Evolutionary conservation across 2,113 vertebrate genomes (phyloP), one percentile per base, ranked within the genome.

Genomic region (Dendropsophus ebraccatus): DNA sequence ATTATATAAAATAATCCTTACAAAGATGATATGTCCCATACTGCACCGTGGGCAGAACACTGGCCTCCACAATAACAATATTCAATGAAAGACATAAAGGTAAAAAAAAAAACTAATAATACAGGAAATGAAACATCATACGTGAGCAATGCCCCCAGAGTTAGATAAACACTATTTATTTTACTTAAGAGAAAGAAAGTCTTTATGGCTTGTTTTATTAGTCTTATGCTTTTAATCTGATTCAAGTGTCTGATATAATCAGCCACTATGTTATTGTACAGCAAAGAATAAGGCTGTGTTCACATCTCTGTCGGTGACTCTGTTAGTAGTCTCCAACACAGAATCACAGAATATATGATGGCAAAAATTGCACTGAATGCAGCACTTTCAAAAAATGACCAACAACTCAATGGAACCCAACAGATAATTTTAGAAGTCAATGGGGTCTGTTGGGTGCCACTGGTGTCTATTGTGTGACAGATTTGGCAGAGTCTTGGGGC

Each of bases 1-100:
- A 69, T 73, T 78, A 78, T 58, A 77, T 69, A 52, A 76, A 76
- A 78, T 69, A 78, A 78, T 77, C 73, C 30, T 52, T 13, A 70
- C 52, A 41, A 50, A 65, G 73, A 67, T 67, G 83, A 85, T 85
- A 30, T 69, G 37, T 50, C 41, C 73, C 58, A 78, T 54, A 70
- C 45, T 49, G 41, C 60, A 25, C 56, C 19, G 67, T 84, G 80
- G 25, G 65, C 41, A 65, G 30, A 49, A 12, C 35, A 5, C 60
- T 56, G 49, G 50, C 79, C 79, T 67, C 35, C 77, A 79, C 50
- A 60, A 32, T 35, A 58, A 79, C 52, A 79, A 80, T 30, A 80
- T 16, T 69, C 23, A 49, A 50, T 41, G 28, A 82, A 82, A 32
- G 77, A n/a, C 21, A 62, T 2, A 58, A 72, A 69, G 32, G 32